Conservation (phyloP, 2,113 vertebrate genomes). For the Noctilio leporinus region DNA sequence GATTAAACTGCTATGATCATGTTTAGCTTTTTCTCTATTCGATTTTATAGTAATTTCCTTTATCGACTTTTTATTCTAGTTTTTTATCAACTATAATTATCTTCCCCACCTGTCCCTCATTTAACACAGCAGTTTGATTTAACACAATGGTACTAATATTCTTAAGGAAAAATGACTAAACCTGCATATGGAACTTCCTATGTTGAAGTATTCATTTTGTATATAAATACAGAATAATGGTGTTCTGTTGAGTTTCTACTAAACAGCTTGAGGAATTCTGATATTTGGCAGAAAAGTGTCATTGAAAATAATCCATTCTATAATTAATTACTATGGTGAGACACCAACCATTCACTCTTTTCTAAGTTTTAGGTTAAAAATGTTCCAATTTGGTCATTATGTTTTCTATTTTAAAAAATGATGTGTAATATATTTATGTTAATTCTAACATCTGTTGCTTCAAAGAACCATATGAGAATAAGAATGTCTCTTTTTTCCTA, state of each 20-base stretch:
- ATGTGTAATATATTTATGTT: neutral
- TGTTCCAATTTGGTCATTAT: neutral
- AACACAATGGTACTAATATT: neutral
- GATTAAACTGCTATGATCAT: neutral
- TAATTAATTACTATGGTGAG: neutral
- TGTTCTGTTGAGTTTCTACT: neutral
- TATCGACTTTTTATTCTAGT: neutral
- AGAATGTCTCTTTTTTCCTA: neutral
- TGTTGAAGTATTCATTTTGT: neutral
- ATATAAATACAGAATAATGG: neutral
- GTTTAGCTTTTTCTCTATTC: neutral
- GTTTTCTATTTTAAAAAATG: neutral
- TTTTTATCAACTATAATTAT: neutral
- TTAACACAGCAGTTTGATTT: neutral
- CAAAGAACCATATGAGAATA: neutral
- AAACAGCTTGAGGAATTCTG: neutral
- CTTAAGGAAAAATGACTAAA: neutral
- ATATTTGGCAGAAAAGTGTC: neutral
- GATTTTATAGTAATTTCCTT: neutral
- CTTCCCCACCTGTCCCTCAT: neutral
- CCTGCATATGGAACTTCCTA: neutral
- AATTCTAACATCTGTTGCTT: conserved; percentile 7
- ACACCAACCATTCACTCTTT: neutral
- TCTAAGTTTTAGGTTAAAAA: neutral
- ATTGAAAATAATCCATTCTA: neutral